Base-by-base conservation (phyloP, 2,797 vertebrate species). In the Fistularia tabacaria region DNA sequence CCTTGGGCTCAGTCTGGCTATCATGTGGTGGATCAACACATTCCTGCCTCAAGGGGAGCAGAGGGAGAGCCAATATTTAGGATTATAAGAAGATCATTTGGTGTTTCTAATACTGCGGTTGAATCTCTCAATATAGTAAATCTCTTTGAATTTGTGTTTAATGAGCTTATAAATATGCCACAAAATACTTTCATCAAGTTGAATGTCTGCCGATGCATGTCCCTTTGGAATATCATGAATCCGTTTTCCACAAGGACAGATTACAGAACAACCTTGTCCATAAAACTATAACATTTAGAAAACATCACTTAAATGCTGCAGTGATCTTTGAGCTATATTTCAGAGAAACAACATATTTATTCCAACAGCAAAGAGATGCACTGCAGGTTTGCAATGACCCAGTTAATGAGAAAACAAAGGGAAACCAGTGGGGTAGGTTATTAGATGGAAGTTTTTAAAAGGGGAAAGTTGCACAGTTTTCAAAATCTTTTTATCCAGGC, bases 11-110 rank as follows among this genome's bases (percentile, higher is more conserved):
- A 57, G 62, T 63, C 64, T 71, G 64, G 49, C 69, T 66, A 70
- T 74, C 76, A 73, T 57, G 47, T 65, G 46, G 67, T 49, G 62
- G 62, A 78, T 79, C 81, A 79, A 81, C 79, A 81, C 75, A 75
- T 84, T 69, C 72, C 67, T 78, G 62, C 73, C 82, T 79, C 62
- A 12, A 62, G 79, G 78, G 62, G 64, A 63, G 57, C 73, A 67
- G 66, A 43, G 49, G 46, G 51, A 71, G 64, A 75, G 59, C 65
- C 67, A 74, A 83, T 68, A 75, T 77, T 83, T 79, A 67, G 59
- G 52, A 74, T 66, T 70, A 82, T 81, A 69, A 81, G 56, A 77
- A 54, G 62, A 60, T 57, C 59, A 74, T 84, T 65, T 78, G 80
- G 65, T 51, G 50, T 64, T 62, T 62, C 54, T 72, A 64, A 37